These are phyloP conservation scores for Anguilla rostrata DNA, from an alignment of 2,113 vertebrate species.

Conservation along the genomic window DNA sequence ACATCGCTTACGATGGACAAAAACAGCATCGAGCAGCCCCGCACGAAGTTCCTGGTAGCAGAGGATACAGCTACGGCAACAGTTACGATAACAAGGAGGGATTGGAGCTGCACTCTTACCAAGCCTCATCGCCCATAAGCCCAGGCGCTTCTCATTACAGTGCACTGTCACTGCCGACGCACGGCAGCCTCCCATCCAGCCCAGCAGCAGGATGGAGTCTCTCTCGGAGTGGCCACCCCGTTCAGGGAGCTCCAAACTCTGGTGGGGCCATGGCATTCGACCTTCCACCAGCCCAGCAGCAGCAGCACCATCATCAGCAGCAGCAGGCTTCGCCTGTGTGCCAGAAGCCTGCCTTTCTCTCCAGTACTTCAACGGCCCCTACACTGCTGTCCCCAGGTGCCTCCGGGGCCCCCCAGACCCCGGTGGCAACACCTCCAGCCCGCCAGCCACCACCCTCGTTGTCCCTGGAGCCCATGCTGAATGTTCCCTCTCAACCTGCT, in stretches of 20 bases:
- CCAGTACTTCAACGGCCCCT: conserved; percentile 37
- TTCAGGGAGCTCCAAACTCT: conserved; percentile 32
- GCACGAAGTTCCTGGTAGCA: conserved; percentile 51
- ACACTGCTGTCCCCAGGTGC: conserved; percentile 3
- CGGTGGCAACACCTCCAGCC: not conserved
- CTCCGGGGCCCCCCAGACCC: conserved; percentile 32
- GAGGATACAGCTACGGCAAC: conserved; percentile 61
- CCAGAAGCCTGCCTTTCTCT: conserved; percentile 55
- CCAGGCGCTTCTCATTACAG: conserved; percentile 39
- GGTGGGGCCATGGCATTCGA: conserved; percentile 1
- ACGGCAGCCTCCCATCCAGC: conserved; percentile 43
- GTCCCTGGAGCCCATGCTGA: conserved; percentile 38
- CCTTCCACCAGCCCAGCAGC: conserved; percentile 33
- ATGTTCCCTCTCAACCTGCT: conserved; percentile 18
- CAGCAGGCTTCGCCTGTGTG: conserved; percentile 36
- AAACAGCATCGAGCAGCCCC: conserved; percentile 54
- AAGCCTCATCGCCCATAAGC: conserved; percentile 40
- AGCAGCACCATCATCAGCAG: conserved; percentile 44
- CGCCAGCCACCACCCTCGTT: conserved; percentile 49
- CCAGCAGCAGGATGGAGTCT: conserved; percentile 50
- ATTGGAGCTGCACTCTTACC: conserved; percentile 47
- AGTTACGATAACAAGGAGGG: conserved; percentile 62
- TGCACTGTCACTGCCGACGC: conserved; percentile 36
- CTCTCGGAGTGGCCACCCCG: conserved; percentile 42
- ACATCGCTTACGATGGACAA: conserved; percentile 56